These are phyloP conservation scores for Eupithecia abbreviata DNA, from an alignment of 2,888 invertebrate genomes.

Conservation along the genomic window DNA sequence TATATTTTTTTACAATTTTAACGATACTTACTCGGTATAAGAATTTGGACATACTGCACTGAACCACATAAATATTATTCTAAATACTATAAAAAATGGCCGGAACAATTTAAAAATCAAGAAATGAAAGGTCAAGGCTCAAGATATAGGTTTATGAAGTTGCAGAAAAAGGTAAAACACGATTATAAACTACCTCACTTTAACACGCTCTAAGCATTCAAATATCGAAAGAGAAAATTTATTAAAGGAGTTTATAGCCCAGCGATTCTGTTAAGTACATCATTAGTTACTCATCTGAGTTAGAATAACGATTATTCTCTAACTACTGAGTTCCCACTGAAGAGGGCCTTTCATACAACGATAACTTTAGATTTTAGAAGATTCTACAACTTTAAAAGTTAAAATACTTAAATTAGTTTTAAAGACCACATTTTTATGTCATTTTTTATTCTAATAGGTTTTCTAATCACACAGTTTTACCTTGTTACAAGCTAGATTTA, in stretches of 20 bases:
- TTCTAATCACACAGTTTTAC: slow-evolving; percentile 32
- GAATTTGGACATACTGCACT: slow-evolving; percentile 16
- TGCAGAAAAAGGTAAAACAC: slow-evolving; percentile 19
- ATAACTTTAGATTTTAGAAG: slow-evolving; percentile 30
- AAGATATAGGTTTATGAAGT: slow-evolving; percentile 25
- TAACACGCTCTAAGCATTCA: slow-evolving; percentile 27
- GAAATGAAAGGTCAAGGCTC: slow-evolving; percentile 46
- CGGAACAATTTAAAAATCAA: slow-evolving; percentile 76
- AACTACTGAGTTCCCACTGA: neutral
- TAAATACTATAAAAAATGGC: slow-evolving; percentile 80
- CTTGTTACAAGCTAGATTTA: slow-evolving; percentile 29
- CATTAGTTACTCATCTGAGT: neutral
- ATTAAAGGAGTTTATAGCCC: slow-evolving; percentile 10
- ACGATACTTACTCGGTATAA: neutral
- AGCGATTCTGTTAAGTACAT: slow-evolving; percentile 15
- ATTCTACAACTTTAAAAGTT: slow-evolving; percentile 37
- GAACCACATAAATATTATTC: slow-evolving; percentile 51
- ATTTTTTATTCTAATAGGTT: slow-evolving; percentile 24
- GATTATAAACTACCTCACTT: slow-evolving; percentile 22
- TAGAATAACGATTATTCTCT: neutral
- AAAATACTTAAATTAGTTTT: slow-evolving; percentile 30
- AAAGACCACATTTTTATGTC: slow-evolving; percentile 34
- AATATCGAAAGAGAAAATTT: slow-evolving; percentile 19
- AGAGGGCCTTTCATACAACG: slow-evolving; percentile 8
- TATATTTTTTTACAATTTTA: slow-evolving; percentile 2